phyloP scores from a whole-genome alignment of 2,797 vertebrate genomes.

The Hippopotamyrus pictus region DNA sequence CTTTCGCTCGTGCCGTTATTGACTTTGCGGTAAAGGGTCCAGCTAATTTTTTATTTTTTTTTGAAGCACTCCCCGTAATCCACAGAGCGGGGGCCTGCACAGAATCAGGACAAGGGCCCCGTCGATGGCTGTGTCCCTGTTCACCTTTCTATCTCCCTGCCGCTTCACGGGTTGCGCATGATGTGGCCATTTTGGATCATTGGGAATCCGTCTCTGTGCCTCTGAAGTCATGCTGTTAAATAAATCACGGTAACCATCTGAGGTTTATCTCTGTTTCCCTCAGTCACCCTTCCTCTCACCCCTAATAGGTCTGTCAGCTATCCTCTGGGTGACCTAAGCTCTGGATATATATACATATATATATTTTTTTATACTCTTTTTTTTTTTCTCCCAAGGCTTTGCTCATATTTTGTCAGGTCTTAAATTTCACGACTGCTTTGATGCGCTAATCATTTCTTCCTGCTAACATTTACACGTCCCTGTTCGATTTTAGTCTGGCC shows the following conservation, averaged over 20 bases:
- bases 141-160: neutral
- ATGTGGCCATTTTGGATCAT: neutral
- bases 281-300: neutral
- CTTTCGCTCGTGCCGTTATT: slow-evolving; percentile 38
- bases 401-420: neutral
- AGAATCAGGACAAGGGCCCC: slow-evolving; percentile 21
- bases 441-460: neutral
- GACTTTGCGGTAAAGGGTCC: slow-evolving; percentile 44
- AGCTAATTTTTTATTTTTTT: slow-evolving; percentile 32
- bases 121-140: neutral
- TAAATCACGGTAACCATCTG: neutral
- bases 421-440: neutral
- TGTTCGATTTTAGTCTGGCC: neutral
- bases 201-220: neutral
- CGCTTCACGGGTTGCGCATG: slow-evolving; percentile 22
- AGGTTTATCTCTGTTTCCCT: neutral
- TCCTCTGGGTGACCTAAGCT: neutral
- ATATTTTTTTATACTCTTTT: neutral
- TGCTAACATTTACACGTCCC: neutral
- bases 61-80: slow-evolving; percentile 44
- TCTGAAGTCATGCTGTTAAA: neutral
- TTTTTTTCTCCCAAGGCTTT: neutral
- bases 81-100: slow-evolving; percentile 36
- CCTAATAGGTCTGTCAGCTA: neutral
- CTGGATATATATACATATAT: neutral